Base-by-base conservation (phyloP, 2,797 vertebrate genomes). In the Hypotaenidia philippensis region DNA sequence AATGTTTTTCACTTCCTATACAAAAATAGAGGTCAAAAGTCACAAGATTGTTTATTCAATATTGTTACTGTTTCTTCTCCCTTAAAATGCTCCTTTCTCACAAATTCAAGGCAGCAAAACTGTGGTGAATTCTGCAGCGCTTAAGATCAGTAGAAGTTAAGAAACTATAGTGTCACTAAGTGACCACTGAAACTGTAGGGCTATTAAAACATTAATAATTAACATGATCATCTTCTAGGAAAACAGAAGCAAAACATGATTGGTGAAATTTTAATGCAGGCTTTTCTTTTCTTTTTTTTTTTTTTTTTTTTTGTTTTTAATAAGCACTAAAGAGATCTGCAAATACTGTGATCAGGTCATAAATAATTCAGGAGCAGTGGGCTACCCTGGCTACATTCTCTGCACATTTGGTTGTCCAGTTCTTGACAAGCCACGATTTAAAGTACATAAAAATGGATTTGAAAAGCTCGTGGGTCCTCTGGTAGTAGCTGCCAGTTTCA, bases 401-500 rank as follows among this genome's bases (percentile, higher is more conserved):
- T 84, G 34, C 3, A 57, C 3, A 57, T 88, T 78, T 74, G 29
- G 11, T 84, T 94, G 66, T 26, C 52, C 74, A 70, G 49, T 40
- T 89, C 64, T 70, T 64, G 26, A 90, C 15, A 90, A 84, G 25
- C 8, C 41, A 69, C 1, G 10, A 75, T 92, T 84, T 84, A 83
- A 90, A 65, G 45, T 50, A 83, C 36, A 69, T 41, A 88, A 93
- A 91, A 94, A 89, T 70, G 10, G 41, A 57, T 93, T 90, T 72
- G 50, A 74, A 95, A 93, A 79, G 69, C 47, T 89, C 44, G 72
- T 59, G 50, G 79, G 83, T 88, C 23, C 61, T 78, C 59, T 91
- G 55, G 52, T 60, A 65, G 83, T 15, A 41, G 47, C 23, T 90
- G 70, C 56, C 78, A 91, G 40, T 96, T 87, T 34, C 60, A 94